Percentiles rank a stretch among this genome's conserved stretches.
Evolutionary conservation across 2,113 vertebrate genomes (phyloP).

Genomic region (Paratilapia polleni): DNA sequence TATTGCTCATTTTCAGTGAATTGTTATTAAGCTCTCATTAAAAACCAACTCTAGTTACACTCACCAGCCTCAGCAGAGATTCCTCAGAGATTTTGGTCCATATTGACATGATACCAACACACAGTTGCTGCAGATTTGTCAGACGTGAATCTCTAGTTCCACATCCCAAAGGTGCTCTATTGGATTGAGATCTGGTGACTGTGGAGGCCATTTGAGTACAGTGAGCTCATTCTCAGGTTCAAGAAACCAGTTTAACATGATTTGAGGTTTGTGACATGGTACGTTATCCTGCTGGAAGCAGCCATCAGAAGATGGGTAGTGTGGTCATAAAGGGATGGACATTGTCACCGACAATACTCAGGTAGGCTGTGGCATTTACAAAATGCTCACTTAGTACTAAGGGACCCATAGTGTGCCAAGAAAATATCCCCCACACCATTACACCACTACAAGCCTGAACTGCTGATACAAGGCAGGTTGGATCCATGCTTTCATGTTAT

Average conservation of each 20-base stretch:
- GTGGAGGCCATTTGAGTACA: background rate
- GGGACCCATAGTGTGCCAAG: too few species aligned
- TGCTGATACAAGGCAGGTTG: rapidly evolving
- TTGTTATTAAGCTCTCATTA: slow-evolving; percentile 27
- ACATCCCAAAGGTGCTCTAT: background rate
- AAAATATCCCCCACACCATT: too few species aligned
- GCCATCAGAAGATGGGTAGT: background rate
- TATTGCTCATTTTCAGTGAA: slow-evolving; percentile 5
- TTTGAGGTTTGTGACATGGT: background rate
- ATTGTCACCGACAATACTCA: background rate
- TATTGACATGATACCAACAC: background rate
- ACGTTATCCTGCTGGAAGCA: background rate
- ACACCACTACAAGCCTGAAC: too few species aligned
- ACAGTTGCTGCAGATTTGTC: background rate
- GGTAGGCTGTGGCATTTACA: background rate
- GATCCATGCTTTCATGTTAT: background rate
- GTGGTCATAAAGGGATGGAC: background rate
- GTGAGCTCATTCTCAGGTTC: background rate
- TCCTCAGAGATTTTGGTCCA: background rate
- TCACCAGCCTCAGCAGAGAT: background rate
- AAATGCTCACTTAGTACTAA: background rate
- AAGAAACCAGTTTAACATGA: background rate
- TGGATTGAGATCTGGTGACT: background rate
- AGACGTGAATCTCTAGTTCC: background rate
- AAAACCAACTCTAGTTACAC: background rate